Evolutionary conservation across 2,113 vertebrate genomes (phyloP), one percentile per base, ranked within the genome.

Genomic region (Heterotilapia buettikoferi): DNA sequence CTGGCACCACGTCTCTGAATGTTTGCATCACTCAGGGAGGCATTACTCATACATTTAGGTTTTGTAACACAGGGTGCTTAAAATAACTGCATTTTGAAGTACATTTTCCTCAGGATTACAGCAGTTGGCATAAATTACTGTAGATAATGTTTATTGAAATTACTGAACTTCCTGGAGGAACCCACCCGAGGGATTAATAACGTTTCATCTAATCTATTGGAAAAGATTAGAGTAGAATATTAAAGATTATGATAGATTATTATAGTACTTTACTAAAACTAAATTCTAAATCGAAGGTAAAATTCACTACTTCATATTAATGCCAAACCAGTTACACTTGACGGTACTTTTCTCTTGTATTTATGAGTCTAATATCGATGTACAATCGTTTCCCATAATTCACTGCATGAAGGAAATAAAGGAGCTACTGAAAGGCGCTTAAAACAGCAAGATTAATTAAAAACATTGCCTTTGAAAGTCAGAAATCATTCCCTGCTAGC

Each of bases 1-100:
- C 85, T 47, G 79, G 57, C 83, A 40, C 9, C 63, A 19, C 83
- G 4, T 80, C 61, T 86, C 71, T 21, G 33, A 38, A 36, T 24
- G 82, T 87, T 90, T 88, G 89, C 89, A 66, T 90, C 90, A 88
- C 88, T 87, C 76, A 43, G 53, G 33, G 80, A 84, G 14, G 66
- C 40, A 80, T 93, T 91, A 90, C 89, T 91, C 93, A 91, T 29
- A 18, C 85, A 10, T 83, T 88, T 38, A 85, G 88, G 86, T 92
- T 93, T 88, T 88, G 56, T 90, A 92, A 92, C 92, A 56, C 57
- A 11, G 50, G 0, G n/a, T 1, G 76, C 85, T 86, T 8, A 86
- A 93, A 94, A 93, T 93, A 94, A 80, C 89, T 31, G 21, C 71
- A 21, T 68, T 80, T 71, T 73, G 10, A 87, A 83, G 80, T 3